Conservation (phyloP, 2,888 invertebrate species). For the Meloe dianella region DNA sequence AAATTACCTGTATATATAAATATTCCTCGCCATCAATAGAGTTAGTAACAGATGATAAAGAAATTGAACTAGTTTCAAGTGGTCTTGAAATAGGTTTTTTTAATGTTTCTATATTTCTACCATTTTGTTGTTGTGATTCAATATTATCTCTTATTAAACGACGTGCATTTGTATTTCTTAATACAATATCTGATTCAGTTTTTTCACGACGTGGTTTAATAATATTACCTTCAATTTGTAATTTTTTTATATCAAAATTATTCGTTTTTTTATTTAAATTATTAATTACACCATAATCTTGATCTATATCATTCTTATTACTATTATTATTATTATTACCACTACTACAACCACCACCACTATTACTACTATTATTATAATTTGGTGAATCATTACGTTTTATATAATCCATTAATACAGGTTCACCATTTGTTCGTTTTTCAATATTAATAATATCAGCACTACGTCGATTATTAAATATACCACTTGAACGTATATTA, state of each 20-base stretch:
- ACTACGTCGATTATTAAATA: constrained; percentile 71
- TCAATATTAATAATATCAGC: constrained; percentile 62
- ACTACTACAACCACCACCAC: constrained; percentile 37
- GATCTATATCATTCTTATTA: constrained; percentile 40
- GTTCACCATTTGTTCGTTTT: constrained; percentile 68
- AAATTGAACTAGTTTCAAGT: constrained; percentile 54
- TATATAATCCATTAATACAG: constrained; percentile 73
- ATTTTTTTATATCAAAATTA: constrained; percentile 44
- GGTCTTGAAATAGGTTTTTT: constrained; percentile 61
- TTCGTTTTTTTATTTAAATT: constrained; percentile 44
- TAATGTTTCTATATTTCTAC: constrained; percentile 57
- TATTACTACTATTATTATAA: constrained; percentile 50
- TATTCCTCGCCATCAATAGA: constrained; percentile 57
- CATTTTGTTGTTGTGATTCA: constrained; percentile 53
- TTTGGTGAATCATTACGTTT: constrained; percentile 63
- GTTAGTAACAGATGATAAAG: constrained; percentile 51
- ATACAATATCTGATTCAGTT: constrained; percentile 86
- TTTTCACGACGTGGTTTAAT: constrained; percentile 81
- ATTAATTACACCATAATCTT: constrained; percentile 52
- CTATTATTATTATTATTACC: constrained; percentile 52
- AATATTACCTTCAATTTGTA: constrained; percentile 53
- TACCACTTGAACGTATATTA: constrained; percentile 70
- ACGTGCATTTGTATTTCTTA: constrained; percentile 67
- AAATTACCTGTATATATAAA: constrained; percentile 59
- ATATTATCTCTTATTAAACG: constrained; percentile 61